A percentile compares a stretch with the other conserved stretches of the same genome.
Evolutionary conservation across 2,888 invertebrate species (phyloP).

Genomic region (Cordylochernes scorpioides): DNA sequence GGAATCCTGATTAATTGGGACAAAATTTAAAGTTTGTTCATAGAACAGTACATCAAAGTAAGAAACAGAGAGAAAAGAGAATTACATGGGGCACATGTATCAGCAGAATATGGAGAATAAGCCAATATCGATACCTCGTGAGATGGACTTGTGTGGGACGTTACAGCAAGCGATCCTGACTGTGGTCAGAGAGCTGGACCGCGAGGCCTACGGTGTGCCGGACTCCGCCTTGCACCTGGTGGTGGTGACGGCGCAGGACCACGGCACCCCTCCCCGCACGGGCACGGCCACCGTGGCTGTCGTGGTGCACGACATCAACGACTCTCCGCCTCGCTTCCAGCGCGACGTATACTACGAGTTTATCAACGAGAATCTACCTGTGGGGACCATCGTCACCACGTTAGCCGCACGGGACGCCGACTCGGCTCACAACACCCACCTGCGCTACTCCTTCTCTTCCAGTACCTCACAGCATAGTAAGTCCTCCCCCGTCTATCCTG

Average conservation of each 20-base stretch:
- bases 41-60: too few species aligned
- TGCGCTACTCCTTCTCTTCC: conserved; percentile 15
- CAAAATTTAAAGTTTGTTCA: too few species aligned
- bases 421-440: conserved; percentile 16
- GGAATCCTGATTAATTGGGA: too few species aligned
- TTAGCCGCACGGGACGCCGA: conserved; percentile 16
- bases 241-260: conserved; percentile 16
- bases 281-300: conserved; percentile 15
- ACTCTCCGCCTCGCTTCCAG: conserved; percentile 17
- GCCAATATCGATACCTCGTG: too few species aligned
- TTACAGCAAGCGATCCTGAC: conserved; percentile 12
- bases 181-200: conserved; percentile 15
- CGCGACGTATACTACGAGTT: conserved; percentile 16
- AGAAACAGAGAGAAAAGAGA: too few species aligned
- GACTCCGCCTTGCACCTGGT: conserved; percentile 15
- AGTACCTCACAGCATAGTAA: conserved; percentile 8
- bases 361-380: conserved; percentile 16
- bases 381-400: conserved; percentile 15
- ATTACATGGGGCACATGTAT: too few species aligned
- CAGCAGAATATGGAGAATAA: too few species aligned
- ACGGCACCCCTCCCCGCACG: conserved; percentile 14
- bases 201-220: conserved; percentile 15
- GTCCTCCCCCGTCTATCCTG: background rate
- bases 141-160: background rate
- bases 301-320: conserved; percentile 16